phyloP scores from a whole-genome alignment of 2,888 invertebrate genomes.

The Meliscaeva auricollis region DNA sequence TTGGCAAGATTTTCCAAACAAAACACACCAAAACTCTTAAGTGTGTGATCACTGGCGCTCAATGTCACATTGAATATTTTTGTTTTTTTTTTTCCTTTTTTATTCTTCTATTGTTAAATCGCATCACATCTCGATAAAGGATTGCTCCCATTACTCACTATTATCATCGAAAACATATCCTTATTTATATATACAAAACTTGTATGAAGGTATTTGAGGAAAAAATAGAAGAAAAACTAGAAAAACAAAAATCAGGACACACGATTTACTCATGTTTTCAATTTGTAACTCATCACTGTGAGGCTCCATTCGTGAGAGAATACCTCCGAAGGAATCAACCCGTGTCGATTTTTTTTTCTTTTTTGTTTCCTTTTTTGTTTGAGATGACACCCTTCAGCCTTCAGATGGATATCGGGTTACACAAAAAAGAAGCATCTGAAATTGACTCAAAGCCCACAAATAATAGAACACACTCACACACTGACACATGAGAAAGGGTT shows the following conservation, averaged over 20 bases:
- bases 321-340: slow-evolving; percentile 36
- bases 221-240: slow-evolving; percentile 1
- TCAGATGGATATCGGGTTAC: slow-evolving; percentile 41
- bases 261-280: slow-evolving; percentile 74
- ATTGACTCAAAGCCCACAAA: slow-evolving; percentile 42
- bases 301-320: slow-evolving; percentile 57
- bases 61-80: slow-evolving; percentile 41
- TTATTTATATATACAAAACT: slow-evolving; percentile 19
- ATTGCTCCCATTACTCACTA: slow-evolving; percentile 68
- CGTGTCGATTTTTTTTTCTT: neutral
- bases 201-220: slow-evolving; percentile 8
- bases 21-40: slow-evolving; percentile 32
- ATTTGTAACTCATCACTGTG: slow-evolving; percentile 72
- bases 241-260: slow-evolving; percentile 54
- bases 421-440: slow-evolving; percentile 42
- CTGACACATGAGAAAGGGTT: slow-evolving; percentile 44
- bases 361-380: neutral
- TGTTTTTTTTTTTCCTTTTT: slow-evolving; percentile 48
- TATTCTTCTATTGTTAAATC: slow-evolving; percentile 57
- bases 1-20: slow-evolving; percentile 28
- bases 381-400: slow-evolving; percentile 20
- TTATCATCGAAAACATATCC: slow-evolving; percentile 57
- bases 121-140: slow-evolving; percentile 70
- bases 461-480: too few relatives aligned
- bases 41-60: slow-evolving; percentile 32